phyloP scores from a whole-genome alignment of 2,113 vertebrate species.

The Bubalus kerabau region DNA sequence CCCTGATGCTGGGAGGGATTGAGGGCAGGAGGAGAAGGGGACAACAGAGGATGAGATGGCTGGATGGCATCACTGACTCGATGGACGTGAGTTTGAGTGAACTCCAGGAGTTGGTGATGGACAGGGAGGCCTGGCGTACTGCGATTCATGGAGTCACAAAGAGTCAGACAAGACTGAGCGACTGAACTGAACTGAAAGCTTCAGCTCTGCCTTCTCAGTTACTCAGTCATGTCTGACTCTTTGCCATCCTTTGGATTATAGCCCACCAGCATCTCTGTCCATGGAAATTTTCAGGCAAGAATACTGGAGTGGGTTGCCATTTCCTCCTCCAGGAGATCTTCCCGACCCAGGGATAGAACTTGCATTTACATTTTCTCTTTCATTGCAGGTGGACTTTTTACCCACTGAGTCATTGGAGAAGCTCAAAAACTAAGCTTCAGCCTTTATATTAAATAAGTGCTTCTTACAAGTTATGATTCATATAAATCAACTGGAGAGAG shows the following conservation, averaged over 20 bases:
- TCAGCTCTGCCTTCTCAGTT: neutral
- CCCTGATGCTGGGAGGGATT: too few relatives aligned
- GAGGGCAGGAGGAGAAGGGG: too few relatives aligned
- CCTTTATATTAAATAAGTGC: neutral
- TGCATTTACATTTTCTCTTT: neutral
- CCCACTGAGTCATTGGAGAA: neutral
- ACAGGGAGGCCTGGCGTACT: too few relatives aligned
- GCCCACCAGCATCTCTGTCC: neutral
- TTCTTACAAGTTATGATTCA: neutral
- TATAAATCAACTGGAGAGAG: neutral
- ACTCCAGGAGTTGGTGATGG: too few relatives aligned
- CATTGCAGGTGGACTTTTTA: neutral
- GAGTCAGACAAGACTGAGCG: fast-evolving
- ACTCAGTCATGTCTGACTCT: neutral
- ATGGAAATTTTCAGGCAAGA: neutral
- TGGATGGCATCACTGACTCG: too few relatives aligned
- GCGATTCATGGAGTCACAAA: fast-evolving
- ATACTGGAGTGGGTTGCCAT: neutral
- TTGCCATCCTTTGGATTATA: neutral
- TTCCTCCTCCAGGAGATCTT: neutral
- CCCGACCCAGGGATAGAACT: neutral
- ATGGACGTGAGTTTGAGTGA: too few relatives aligned
- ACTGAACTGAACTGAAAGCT: neutral
- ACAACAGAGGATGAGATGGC: too few relatives aligned
- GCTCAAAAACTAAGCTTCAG: neutral